These are phyloP conservation scores for Megaptera novaeangliae DNA, from an alignment of 2,113 vertebrate species.

Conservation along the genomic window DNA sequence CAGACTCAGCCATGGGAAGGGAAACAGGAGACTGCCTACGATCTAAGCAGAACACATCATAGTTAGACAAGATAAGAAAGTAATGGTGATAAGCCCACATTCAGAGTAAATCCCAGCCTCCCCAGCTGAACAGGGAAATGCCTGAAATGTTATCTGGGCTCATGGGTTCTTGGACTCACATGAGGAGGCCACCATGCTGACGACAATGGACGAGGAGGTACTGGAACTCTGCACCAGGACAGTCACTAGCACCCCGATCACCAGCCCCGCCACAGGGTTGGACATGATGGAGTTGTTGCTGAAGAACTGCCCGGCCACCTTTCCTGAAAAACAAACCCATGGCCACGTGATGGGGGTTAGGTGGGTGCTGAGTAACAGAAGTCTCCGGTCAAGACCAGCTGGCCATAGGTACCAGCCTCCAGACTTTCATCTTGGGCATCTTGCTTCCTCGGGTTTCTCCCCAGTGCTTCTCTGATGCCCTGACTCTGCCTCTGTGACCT, in stretches of 20 bases:
- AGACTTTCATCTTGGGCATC: not conserved
- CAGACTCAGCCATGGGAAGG: not conserved
- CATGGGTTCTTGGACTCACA: conserved; percentile 80
- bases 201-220: conserved; percentile 95
- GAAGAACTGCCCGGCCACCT: conserved; percentile 95
- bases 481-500: not conserved
- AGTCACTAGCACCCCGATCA: conserved; percentile 96
- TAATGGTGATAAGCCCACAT: accelerated
- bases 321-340: conserved; percentile 81
- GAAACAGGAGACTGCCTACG: not conserved
- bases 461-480: accelerated
- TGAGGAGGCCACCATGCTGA: conserved; percentile 98
- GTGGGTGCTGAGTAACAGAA: accelerated
- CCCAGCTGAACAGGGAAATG: not conserved
- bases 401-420: no score
- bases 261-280: conserved; percentile 93
- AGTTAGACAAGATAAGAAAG: accelerated
- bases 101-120: not conserved
- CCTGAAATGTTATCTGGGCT: accelerated
- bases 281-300: conserved; percentile 90
- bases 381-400: accelerated
- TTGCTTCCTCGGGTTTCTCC: not conserved
- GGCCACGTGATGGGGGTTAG: accelerated
- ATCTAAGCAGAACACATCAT: accelerated
- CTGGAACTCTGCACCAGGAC: conserved; percentile 97